Base-by-base conservation (phyloP, 64 coral and sea anemone genomes). In the Montipora foliosa region DNA sequence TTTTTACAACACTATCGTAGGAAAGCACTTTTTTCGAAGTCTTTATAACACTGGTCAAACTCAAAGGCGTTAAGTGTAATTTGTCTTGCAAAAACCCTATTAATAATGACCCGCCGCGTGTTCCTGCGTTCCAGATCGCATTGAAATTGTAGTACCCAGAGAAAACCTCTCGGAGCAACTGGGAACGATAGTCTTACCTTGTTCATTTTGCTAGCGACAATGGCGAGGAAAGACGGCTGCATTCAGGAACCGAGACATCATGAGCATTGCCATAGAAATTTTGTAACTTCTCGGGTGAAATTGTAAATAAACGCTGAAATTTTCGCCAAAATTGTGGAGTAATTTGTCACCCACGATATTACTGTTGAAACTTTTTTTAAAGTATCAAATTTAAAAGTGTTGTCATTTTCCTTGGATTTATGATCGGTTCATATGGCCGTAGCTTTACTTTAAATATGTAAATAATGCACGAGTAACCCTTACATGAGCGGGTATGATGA, bases 401-500 rank as follows among this genome's bases (percentile, higher is more conserved):
- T 19, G 67, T 19, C 67, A 71, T 21, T 71, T 71, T 71, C 20
- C 2, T 19, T 21, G 11, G 12, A 78, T 78, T 51, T 49, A 10
- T 78, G 16, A 49, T n/a, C 1, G 8, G 9, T 7, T 8, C 48
- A 53, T 13, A 59, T 7, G 14, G 10, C 52, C 52, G 52, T 5
- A 55, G 20, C 67, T 71, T 71, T 71, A 0, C 67, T 71, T 71
- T 71, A 5, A 71, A 71, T 5, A 5, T 17, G 67, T 71, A 5
- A 71, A 71, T 70, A 70, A 70, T 70, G 19, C 16, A 74, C 5
- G 19, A 82, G n/a, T 61, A 5, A 13, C 13, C n/a, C 22, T 61
- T 15, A 82, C 8, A 82, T 82, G 79, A 82, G 79, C n/a, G 79
- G 52, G 37, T 9, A 79, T 79, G 78, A 52, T 52, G 79, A 82